Base-by-base conservation (phyloP, 2,113 vertebrate genomes). In the Excalfactoria chinensis region DNA sequence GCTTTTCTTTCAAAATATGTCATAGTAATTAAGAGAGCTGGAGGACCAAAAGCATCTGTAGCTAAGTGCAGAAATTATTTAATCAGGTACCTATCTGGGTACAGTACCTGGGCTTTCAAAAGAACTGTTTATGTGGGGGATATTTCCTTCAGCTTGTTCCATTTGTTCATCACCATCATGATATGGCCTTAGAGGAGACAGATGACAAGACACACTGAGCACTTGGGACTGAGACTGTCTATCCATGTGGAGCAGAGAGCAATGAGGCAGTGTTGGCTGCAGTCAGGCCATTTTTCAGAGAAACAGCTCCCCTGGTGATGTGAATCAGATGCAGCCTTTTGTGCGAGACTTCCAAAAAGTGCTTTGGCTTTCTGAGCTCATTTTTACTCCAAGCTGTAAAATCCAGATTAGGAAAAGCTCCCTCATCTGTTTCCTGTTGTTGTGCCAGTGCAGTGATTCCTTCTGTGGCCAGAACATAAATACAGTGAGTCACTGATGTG, bases 341-440 rank as follows among this genome's bases (percentile, higher is more conserved):
- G 5, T 35, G 40, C 1, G 2, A 83, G 18, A 9, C 37, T 90
- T 51, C 25, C 15, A 70, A 34, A 60, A 70, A 28, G 5, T 32
- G 10, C 37, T 76, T 26, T 71, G 21, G 17, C 19, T 92, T 78
- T 80, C 28, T 46, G 43, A 90, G 20, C 8, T 69, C 43, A 21
- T 51, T 74, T 15, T 8, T 6, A 6, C 59, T 84, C 25, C 56
- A 89, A 59, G 12, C 5, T 11, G 32, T 70, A 74, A 85, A 88
- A 28, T 8, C 7, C 30, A 22, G 34, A 68, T 41, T 11, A 67
- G 32, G 60, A 89, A 78, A 76, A 82, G 30, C 28, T 60, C 43
- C 17, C 20, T 81, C 0, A 1, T 34, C 48, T 51, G 7, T 51
- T 86, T 71, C 21, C 32, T 2, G 0, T 1, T 32, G 8, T 46